Evolutionary conservation across 35 echinoderm and acorn worm species (phyloP).

Genomic region (Hemicentrotus pulcherrimus): DNA sequence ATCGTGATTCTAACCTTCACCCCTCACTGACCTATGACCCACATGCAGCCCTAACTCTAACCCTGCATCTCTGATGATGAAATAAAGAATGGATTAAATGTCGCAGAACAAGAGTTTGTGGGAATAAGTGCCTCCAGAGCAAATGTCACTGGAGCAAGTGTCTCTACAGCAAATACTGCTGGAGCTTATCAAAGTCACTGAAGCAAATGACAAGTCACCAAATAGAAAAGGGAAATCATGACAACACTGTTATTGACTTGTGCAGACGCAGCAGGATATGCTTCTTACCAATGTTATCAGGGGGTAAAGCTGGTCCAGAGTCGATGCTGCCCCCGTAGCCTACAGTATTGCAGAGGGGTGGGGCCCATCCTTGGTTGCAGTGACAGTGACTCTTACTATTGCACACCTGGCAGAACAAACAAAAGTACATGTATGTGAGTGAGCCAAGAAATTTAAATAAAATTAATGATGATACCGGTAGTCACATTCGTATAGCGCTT

Average conservation of each 20-base stretch:
- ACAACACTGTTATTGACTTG: background rate
- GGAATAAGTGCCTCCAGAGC: too few species aligned
- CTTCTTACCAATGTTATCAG: conserved; percentile 50
- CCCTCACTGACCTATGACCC: background rate
- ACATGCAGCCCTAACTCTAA: background rate
- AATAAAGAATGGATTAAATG: too few species aligned
- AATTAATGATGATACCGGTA: too few species aligned
- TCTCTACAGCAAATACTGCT: background rate
- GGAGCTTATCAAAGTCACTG: background rate
- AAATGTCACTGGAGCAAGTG: too few species aligned
- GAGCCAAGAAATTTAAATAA: too few species aligned
- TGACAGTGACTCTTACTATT: conserved; percentile 98
- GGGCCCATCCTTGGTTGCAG: conserved; percentile 83
- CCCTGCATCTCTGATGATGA: background rate
- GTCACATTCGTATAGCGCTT: too few species aligned
- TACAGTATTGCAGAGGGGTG: conserved; percentile 68
- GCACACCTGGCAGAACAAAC: conserved; percentile 67
- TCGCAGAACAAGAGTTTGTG: too few species aligned
- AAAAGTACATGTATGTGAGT: background rate
- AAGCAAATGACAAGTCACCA: too few species aligned
- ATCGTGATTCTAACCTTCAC: too few species aligned
- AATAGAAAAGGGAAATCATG: background rate
- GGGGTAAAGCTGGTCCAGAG: conserved; percentile 71
- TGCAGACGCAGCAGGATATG: background rate
- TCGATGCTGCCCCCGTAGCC: conserved; percentile 96